These are phyloP conservation scores for Anneissia japonica DNA, from an alignment of 35 echinoderm and acorn worm species.

Conservation along the genomic window DNA sequence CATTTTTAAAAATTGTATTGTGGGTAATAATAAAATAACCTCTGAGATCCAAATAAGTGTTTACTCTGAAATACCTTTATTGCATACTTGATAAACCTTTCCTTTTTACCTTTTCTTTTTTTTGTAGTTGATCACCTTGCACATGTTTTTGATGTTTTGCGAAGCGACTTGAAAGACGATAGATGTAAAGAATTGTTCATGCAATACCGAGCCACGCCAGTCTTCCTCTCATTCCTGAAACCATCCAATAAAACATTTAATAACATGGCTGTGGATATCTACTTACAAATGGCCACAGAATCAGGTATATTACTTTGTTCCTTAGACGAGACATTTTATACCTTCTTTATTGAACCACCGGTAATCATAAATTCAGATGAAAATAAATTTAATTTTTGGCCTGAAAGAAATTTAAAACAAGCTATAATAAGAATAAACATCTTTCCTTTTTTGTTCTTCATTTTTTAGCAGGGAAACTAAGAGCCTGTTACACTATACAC, in stretches of 20 bases:
- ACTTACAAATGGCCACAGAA: slow-evolving; percentile 95
- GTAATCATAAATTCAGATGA: too few species aligned
- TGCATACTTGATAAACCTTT: too few species aligned
- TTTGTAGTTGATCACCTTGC: slow-evolving; percentile 77
- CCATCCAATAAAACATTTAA: slow-evolving; percentile 47
- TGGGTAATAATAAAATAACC: too few species aligned
- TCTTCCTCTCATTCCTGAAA: slow-evolving; percentile 65
- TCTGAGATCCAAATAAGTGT: too few species aligned
- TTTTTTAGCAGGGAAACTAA: too few species aligned
- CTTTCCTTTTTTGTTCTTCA: too few species aligned
- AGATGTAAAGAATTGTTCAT: slow-evolving; percentile 79
- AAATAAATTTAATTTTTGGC: background rate
- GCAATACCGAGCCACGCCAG: slow-evolving; percentile 62
- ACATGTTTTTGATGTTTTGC: slow-evolving; percentile 78
- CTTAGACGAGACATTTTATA: background rate
- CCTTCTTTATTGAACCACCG: background rate
- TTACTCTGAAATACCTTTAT: too few species aligned
- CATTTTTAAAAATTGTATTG: too few species aligned
- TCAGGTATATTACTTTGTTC: slow-evolving; percentile 51
- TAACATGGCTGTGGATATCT: slow-evolving; percentile 74
- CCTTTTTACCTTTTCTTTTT: too few species aligned
- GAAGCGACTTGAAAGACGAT: slow-evolving; percentile 79
- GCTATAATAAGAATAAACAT: too few species aligned
- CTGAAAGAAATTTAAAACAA: background rate
- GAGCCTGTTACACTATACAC: too few species aligned